phyloP scores from a whole-genome alignment of 1,140 invertebrate genomes.

The Lepidotrigona ventralis region DNA sequence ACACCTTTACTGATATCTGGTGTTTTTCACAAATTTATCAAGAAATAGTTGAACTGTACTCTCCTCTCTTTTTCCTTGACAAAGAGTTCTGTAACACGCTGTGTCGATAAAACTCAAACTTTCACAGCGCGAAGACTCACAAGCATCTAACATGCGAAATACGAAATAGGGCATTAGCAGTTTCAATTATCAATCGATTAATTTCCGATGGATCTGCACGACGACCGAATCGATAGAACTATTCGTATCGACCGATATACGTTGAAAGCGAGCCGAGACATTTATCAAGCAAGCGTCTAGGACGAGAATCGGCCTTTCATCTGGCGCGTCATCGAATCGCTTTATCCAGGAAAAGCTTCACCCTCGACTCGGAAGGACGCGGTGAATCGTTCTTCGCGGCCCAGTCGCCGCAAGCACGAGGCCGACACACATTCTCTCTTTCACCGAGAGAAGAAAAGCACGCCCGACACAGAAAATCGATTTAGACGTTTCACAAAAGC shows the following conservation, averaged over 20 bases:
- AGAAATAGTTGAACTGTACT: too few species aligned
- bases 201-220: neutral
- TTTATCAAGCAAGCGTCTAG: neutral
- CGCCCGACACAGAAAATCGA: constrained; percentile 33
- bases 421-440: constrained; percentile 15
- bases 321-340: neutral
- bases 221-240: neutral
- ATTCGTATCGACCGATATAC: neutral
- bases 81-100: too few species aligned
- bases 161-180: too few species aligned
- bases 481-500: constrained; percentile 39
- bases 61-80: too few species aligned
- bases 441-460: constrained; percentile 17
- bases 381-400: constrained; percentile 12
- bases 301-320: neutral
- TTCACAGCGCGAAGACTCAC: too few species aligned
- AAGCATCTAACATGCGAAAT: too few species aligned
- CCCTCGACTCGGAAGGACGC: constrained; percentile 1
- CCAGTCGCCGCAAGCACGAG: constrained; percentile 9
- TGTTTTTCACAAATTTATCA: too few species aligned
- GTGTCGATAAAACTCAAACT: too few species aligned
- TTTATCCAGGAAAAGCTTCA: constrained; percentile 3
- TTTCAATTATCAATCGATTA: too few species aligned
- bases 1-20: too few species aligned
- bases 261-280: neutral